A percentile compares a stretch with the other conserved stretches of the same genome.
Conservation (phyloP, 2,797 vertebrate species). For the Ataeniobius toweri region DNA sequence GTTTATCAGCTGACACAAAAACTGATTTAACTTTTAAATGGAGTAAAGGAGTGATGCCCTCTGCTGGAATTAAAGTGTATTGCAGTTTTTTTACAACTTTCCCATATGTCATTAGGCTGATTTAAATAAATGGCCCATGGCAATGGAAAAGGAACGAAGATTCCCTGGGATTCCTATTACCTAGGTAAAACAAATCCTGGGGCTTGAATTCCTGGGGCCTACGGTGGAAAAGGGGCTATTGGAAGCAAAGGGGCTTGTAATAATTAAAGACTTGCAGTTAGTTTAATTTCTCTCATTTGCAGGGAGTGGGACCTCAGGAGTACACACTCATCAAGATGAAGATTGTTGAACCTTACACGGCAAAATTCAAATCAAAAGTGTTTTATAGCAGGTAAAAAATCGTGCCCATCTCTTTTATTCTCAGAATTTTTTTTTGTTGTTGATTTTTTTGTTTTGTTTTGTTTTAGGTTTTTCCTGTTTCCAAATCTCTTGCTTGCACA, state of each 20-base stretch:
- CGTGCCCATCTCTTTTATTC: neutral
- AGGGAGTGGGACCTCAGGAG: conserved; percentile 98
- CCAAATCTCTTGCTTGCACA: neutral
- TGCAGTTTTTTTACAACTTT: no score
- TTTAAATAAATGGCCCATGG: no score
- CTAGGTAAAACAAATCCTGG: no score
- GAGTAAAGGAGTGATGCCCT: no score
- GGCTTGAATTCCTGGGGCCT: no score
- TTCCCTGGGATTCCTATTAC: no score
- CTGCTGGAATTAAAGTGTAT: no score
- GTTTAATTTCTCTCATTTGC: neutral
- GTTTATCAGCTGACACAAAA: no score
- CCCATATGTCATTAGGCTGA: no score
- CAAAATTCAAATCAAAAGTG: conserved; percentile 89
- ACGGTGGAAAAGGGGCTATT: no score
- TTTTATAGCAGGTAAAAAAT: conserved; percentile 75
- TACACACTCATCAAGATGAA: conserved; percentile 97
- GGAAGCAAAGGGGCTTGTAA: neutral
- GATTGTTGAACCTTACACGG: conserved; percentile 90
- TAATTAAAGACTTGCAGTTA: neutral
- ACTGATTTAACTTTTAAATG: no score
- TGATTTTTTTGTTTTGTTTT: neutral
- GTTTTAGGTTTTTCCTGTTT: neutral
- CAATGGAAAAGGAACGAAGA: no score
- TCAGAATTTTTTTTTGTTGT: neutral